Conservation (phyloP, 64 coral and sea anemone genomes). For the Stichodactyla mertensii region DNA sequence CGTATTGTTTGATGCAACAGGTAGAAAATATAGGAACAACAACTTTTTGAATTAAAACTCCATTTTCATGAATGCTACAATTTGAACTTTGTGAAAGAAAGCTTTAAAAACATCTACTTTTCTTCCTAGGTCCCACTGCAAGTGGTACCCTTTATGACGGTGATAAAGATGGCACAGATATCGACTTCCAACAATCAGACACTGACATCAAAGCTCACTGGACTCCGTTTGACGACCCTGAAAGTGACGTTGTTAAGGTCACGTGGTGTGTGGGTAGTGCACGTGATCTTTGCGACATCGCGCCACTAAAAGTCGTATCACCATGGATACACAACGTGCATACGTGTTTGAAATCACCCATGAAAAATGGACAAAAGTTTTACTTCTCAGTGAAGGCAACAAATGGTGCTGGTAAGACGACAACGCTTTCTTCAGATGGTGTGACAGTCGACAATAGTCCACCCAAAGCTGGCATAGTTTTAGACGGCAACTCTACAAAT, state of each 20-base stretch:
- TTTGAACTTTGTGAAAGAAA: not conserved
- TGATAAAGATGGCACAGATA: constrained; percentile 44
- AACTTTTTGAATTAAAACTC: not conserved
- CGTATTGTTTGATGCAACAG: constrained; percentile 76
- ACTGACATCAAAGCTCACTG: constrained; percentile 65
- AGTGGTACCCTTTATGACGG: constrained; percentile 53
- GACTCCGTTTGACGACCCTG: constrained; percentile 71
- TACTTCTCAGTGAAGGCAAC: constrained; percentile 65
- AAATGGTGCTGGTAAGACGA: constrained; percentile 63
- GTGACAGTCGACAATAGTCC: constrained; percentile 76
- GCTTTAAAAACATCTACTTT: not conserved
- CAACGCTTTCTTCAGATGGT: constrained; percentile 74
- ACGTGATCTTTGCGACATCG: constrained; percentile 56
- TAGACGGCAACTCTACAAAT: constrained; percentile 40
- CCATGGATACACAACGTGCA: constrained; percentile 26
- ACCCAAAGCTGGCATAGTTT: constrained; percentile 53
- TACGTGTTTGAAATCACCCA: constrained; percentile 26
- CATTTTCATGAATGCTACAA: not conserved
- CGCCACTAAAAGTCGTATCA: not conserved
- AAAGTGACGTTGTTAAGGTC: constrained; percentile 81
- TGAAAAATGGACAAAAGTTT: constrained; percentile 62
- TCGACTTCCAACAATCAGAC: constrained; percentile 58
- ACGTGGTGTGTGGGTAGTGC: constrained; percentile 75
- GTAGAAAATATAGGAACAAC: constrained; percentile 18
- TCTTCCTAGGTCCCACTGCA: constrained; percentile 35